phyloP scores from a whole-genome alignment of 2,888 invertebrate genomes.

The Habrosyne pyritoides region DNA sequence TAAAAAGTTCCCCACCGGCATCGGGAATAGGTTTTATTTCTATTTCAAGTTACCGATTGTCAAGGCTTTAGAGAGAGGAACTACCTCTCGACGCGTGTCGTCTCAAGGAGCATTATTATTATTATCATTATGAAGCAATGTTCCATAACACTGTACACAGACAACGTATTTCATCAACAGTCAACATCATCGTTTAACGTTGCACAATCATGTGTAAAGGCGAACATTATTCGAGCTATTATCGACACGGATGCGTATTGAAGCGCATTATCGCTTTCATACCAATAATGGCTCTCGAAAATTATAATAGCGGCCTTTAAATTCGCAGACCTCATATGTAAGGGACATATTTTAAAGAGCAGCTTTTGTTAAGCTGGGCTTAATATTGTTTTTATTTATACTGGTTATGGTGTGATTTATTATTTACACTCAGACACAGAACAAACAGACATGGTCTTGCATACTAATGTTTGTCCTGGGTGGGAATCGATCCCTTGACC shows the following conservation, averaged over 20 bases:
- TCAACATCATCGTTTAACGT: not conserved
- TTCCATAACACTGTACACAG: not conserved
- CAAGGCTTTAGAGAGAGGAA: too few relatives aligned
- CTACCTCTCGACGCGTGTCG: too few relatives aligned
- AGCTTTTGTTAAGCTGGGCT: not conserved
- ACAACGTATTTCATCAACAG: not conserved
- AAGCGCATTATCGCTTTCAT: slow-evolving; percentile 42
- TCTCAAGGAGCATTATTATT: too few relatives aligned
- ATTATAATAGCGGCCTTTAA: slow-evolving; percentile 39
- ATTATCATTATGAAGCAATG: not conserved
- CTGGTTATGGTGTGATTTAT: too few relatives aligned
- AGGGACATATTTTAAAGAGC: not conserved
- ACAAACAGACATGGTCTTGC: too few relatives aligned
- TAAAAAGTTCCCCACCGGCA: too few relatives aligned
- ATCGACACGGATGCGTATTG: slow-evolving; percentile 20
- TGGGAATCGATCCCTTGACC: too few relatives aligned
- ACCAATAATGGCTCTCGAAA: slow-evolving; percentile 49
- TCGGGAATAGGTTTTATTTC: too few relatives aligned
- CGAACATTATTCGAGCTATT: slow-evolving; percentile 1
- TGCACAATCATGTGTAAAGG: slow-evolving; percentile 4
- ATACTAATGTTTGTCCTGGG: too few relatives aligned
- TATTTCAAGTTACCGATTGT: too few relatives aligned
- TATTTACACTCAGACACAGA: too few relatives aligned
- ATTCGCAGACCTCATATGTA: not conserved
- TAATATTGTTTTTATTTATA: too few relatives aligned